Evolutionary conservation across 2,888 invertebrate species (phyloP), one percentile per base, ranked within the genome.

Genomic region (Digitonthophagus gazella): DNA sequence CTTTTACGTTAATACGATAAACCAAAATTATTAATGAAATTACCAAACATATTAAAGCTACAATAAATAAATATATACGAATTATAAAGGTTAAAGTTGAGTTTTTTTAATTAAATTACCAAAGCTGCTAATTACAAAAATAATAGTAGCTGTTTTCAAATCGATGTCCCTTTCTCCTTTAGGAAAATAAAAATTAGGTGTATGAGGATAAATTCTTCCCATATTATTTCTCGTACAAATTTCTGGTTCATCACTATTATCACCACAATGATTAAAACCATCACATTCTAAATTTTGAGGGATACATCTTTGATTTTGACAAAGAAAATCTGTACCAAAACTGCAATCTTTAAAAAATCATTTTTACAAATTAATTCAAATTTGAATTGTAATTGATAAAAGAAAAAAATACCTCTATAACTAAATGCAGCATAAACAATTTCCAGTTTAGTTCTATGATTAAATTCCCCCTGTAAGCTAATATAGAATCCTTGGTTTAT

Each of bases 201-300:
- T 89, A 78, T 89, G 88, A 4, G 87, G 85, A 76, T 89, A 89
- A 71, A 86, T 83, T 20, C 87, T 84, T 75, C 89, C 87, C 66
- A 86, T 85, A 83, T 87, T 86, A 76, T 88, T 89, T 84, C 80
- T 77, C 66, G 69, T 15, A 16, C 91, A 91, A 64, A 87, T 84
- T 0, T 85, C 80, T 0, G 87, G 86, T 79, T 91, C 91, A 79
- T 91, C 91, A 73, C 89, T 90, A 71, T 86, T 86, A 78, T 91
- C 91, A 0, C 91, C 92, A 74, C 92, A 92, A 75, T 92, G 91
- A 81, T 92, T 91, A 74, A 91, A 90, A 4, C 91, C 90, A 79
- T 93, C 92, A 78, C 92, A 92, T 67, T 88, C 87, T 54, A 92
- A 80, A 18, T 88, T 85, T 64, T 84, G 85, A 0, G 89, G 87